Evolutionary conservation across 2,797 vertebrate species (phyloP).

Genomic region (Pseudopleuronectes americanus): DNA sequence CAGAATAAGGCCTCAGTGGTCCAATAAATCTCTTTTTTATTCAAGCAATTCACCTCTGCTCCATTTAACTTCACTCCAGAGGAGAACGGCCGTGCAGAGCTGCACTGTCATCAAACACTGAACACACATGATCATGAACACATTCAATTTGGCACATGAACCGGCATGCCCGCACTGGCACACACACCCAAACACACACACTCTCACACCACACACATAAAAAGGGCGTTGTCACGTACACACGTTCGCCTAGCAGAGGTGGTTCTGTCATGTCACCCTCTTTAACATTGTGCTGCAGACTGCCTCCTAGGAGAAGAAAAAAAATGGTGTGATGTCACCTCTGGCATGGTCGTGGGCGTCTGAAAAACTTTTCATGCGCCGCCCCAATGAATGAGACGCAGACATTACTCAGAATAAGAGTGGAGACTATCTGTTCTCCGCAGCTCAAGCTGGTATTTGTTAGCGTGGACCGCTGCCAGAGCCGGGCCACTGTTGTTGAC

Average conservation of each 20-base stretch:
- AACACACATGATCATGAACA: constrained; percentile 53
- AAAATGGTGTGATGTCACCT: constrained; percentile 86
- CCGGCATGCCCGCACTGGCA: constrained; percentile 30
- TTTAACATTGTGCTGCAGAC: constrained; percentile 59
- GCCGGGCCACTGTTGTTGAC: constrained; percentile 56
- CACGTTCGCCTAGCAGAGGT: constrained; percentile 56
- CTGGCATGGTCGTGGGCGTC: constrained; percentile 82
- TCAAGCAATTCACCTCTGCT: constrained; percentile 49
- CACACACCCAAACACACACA: constrained; percentile 4
- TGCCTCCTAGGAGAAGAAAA: constrained; percentile 69
- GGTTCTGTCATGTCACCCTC: constrained; percentile 73
- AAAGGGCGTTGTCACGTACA: constrained; percentile 66
- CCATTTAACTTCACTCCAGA: constrained; percentile 46
- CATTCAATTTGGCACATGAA: constrained; percentile 40
- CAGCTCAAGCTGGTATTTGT: constrained; percentile 84
- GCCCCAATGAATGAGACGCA: constrained; percentile 85
- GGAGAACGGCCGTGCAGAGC: constrained; percentile 56
- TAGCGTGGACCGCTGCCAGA: constrained; percentile 75
- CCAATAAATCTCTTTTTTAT: constrained; percentile 69
- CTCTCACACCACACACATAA: constrained; percentile 43
- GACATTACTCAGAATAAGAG: constrained; percentile 89
- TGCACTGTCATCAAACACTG: constrained; percentile 53
- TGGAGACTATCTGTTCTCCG: constrained; percentile 86
- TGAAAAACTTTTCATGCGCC: constrained; percentile 81
- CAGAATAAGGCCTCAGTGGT: constrained; percentile 58